Percentiles rank a stretch among this genome's conserved stretches.
These are phyloP conservation scores for Drosophila lacertosa DNA, from an alignment of 1,140 invertebrate genomes.

Conservation along the genomic window DNA sequence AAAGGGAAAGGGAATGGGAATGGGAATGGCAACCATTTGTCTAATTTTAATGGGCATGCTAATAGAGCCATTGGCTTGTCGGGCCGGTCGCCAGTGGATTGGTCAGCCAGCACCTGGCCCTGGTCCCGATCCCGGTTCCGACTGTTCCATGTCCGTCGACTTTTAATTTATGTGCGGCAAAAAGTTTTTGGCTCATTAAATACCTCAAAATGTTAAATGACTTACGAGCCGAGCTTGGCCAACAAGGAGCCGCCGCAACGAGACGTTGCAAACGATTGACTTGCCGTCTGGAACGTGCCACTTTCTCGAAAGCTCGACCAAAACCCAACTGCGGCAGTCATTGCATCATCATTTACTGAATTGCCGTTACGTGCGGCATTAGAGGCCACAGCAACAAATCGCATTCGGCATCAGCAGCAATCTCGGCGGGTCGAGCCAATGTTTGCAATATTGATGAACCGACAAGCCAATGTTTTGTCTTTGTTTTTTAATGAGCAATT, in stretches of 20 bases:
- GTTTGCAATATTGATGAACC: constrained; percentile 59
- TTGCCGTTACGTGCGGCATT: constrained; percentile 78
- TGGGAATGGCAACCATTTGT: constrained; percentile 74
- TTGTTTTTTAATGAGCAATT: constrained; percentile 60
- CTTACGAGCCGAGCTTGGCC: constrained; percentile 54
- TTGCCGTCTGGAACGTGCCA: constrained; percentile 49
- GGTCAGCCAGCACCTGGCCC: constrained; percentile 67
- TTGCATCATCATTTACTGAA: constrained; percentile 72
- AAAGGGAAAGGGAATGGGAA: constrained; percentile 51
- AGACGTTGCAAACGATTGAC: constrained; percentile 68
- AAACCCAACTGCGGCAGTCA: constrained; percentile 27
- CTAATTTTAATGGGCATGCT: constrained; percentile 82
- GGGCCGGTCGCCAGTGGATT: constrained; percentile 19
- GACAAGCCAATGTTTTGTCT: constrained; percentile 30
- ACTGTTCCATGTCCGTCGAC: constrained; percentile 28
- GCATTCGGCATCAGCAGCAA: constrained; percentile 44
- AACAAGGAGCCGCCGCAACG: constrained; percentile 27
- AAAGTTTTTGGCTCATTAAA: constrained; percentile 81
- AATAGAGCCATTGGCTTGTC: constrained; percentile 72
- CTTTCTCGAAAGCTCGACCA: constrained; percentile 10
- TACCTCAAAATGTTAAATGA: constrained; percentile 82
- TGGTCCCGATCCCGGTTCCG: too few species aligned
- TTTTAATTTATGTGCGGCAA: constrained; percentile 79
- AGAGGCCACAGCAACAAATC: constrained; percentile 53
- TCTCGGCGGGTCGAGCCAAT: constrained; percentile 54